Evolutionary conservation across 2,797 vertebrate species (phyloP).

Genomic region (Amblyraja radiata): DNA sequence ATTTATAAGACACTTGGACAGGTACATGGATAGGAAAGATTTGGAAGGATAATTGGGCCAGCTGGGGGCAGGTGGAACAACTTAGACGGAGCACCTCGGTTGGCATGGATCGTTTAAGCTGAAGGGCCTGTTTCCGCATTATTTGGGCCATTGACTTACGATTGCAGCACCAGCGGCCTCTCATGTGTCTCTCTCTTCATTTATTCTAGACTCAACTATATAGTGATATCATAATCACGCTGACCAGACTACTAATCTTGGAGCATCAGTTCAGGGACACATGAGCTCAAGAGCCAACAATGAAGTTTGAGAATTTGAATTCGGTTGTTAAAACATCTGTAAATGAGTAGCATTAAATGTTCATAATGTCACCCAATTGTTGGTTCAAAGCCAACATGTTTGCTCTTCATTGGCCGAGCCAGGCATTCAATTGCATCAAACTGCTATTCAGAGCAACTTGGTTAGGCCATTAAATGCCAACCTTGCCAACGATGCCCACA

Average conservation of each 20-base stretch:
- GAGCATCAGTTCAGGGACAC: background rate
- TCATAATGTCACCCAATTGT: background rate
- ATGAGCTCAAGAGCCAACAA: background rate
- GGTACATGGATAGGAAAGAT: no score
- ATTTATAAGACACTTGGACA: no score
- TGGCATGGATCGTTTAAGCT: no score
- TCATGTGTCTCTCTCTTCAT: no score
- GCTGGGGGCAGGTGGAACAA: no score
- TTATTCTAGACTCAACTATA: background rate
- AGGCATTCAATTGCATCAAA: constrained; percentile 17
- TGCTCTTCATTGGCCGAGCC: background rate
- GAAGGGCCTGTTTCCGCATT: no score
- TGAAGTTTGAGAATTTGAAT: background rate
- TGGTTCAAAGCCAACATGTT: background rate
- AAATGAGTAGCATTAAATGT: constrained; percentile 14
- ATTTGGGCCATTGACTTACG: no score
- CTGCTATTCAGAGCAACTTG: background rate
- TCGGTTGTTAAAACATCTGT: background rate
- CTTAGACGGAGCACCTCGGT: no score
- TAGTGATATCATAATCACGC: no score
- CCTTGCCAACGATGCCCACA: no score
- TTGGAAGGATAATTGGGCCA: no score
- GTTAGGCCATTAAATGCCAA: background rate
- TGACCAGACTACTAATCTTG: background rate
- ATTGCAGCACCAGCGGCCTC: no score